Base-by-base conservation (phyloP, 1,140 invertebrate genomes). In the Atta cephalotes region DNA sequence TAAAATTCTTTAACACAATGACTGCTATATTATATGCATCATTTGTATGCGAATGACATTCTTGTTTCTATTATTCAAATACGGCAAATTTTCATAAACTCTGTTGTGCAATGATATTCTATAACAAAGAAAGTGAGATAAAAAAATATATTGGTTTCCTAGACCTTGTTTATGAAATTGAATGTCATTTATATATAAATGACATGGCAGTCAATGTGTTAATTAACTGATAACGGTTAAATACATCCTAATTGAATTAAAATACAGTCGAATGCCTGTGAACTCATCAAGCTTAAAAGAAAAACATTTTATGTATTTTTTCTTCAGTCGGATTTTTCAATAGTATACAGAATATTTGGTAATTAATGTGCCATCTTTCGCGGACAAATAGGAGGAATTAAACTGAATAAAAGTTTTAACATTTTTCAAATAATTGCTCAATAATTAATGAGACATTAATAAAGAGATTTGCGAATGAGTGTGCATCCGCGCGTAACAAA, bases 181-280 rank as follows among this genome's bases (percentile, higher is more conserved):
- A 51, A 70, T 70, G 21, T 25, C 5, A 68, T 45, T 68, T 10
- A 68, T 68, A 21, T 39, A 45, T 45, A 31, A 68, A 12, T 70
- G 66, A 49, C 6, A 21, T 39, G 1, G 12, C 3, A 35, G 66
- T 25, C 66, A 70, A 21, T 51, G 21, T 70, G 66, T 49, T 70
- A 76, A 76, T 49, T 70, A 76, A 76, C 6, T 76, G 3, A 18
- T 39, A 76, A 76, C 10, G 66, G 3, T 18, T 39, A 62, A 62
- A 62, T 62, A 39, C 35, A 78, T 2, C 21, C 10, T 78, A 45
- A 45, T 31, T 49, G 51, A 74, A 16, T 31, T 31, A 56, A 76
- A 45, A 60, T 74, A 62, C n/a, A 76, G 35, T 76, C n/a, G 56
- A 62, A 25, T 60, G 56, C 21, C 5, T 25, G 21, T 76, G 31